Percentiles rank a stretch among this genome's conserved stretches.
These are phyloP conservation scores for Smithornis capensis DNA, from an alignment of 2,113 vertebrate genomes.

Conservation along the genomic window DNA sequence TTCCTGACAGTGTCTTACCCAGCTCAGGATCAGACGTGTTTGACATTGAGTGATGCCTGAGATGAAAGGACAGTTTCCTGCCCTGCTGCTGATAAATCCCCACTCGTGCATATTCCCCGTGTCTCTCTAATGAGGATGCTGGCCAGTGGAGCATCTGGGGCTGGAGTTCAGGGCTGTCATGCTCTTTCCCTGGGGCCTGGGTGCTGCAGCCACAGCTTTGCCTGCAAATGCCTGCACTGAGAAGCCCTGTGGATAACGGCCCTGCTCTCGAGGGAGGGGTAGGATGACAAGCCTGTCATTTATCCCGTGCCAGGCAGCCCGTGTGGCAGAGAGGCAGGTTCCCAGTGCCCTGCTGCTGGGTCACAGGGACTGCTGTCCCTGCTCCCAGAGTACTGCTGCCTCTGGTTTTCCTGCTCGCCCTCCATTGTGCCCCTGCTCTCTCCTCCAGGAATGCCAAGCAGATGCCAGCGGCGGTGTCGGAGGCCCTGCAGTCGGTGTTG, in stretches of 20 bases:
- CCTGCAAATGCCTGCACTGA: not conserved
- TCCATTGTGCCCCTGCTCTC: not conserved
- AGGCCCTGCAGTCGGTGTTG: constrained; percentile 78
- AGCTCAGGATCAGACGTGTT: not conserved
- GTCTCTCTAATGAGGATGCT: not conserved
- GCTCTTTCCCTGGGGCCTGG: fast-evolving
- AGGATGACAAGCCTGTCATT: not conserved
- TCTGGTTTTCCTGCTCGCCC: fast-evolving
- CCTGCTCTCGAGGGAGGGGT: not conserved
- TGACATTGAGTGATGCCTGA: not conserved
- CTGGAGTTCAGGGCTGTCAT: not conserved
- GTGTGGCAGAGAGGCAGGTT: not conserved
- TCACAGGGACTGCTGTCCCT: not conserved
- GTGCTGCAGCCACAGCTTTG: fast-evolving
- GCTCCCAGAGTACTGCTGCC: not conserved
- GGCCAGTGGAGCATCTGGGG: not conserved
- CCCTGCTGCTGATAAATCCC: not conserved
- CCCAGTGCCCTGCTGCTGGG: fast-evolving
- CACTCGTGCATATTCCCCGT: fast-evolving
- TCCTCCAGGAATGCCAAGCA: constrained; percentile 84
- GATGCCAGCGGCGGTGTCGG: constrained; percentile 83
- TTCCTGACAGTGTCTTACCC: not conserved
- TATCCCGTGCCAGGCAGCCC: not conserved
- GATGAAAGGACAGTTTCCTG: not conserved
- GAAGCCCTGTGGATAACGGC: not conserved